These are phyloP conservation scores for Sepiola atlantica DNA, from an alignment of 2,888 invertebrate genomes.

Conservation along the genomic window DNA sequence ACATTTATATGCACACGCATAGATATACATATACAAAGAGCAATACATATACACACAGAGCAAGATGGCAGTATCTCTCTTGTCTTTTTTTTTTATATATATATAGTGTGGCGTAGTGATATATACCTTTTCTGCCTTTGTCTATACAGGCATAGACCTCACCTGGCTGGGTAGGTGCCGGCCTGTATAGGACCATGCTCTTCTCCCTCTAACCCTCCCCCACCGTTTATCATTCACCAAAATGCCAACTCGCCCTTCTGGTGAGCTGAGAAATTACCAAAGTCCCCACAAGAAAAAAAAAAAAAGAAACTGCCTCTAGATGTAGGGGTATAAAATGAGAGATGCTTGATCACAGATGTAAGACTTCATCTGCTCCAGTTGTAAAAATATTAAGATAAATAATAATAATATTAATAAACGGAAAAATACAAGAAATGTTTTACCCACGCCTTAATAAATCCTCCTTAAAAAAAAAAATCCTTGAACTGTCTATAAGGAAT, in stretches of 20 bases:
- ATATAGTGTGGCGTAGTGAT: slow-evolving; percentile 20
- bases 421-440: slow-evolving; percentile 15
- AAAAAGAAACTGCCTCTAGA: neutral
- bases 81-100: neutral
- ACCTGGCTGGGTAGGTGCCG: neutral
- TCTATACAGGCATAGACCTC: neutral
- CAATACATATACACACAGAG: neutral
- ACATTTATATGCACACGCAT: neutral
- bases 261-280: neutral
- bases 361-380: slow-evolving; percentile 11
- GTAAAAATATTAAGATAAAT: neutral
- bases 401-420: neutral
- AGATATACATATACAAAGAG: neutral
- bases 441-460: slow-evolving; percentile 32
- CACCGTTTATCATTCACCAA: slow-evolving; percentile 22
- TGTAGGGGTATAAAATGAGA: neutral
- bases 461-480: neutral
- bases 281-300: neutral
- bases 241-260: neutral
- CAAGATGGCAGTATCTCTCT: slow-evolving; percentile 1
- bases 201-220: neutral
- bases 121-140: slow-evolving; percentile 23
- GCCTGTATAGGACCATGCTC: neutral
- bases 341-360: neutral
- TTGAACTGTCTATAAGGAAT: neutral